Percentiles rank a stretch among this genome's conserved stretches.
phyloP scores from a whole-genome alignment of 2,113 vertebrate genomes.

The Hiodon alosoides region DNA sequence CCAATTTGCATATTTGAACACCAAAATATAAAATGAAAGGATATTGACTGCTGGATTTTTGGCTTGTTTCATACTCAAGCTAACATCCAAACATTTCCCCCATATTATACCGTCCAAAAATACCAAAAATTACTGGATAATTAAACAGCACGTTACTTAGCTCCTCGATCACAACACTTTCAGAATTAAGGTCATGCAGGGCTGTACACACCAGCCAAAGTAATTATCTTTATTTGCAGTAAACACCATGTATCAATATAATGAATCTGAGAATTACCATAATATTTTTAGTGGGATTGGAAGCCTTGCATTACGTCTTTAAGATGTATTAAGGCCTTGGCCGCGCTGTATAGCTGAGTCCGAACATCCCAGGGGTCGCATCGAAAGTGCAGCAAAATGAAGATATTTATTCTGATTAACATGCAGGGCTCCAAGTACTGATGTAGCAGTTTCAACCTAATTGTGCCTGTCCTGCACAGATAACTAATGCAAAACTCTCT shows the following conservation, averaged over 20 bases:
- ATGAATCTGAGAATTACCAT: slow-evolving; percentile 12
- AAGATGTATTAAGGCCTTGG: slow-evolving; percentile 6
- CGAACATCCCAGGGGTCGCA: neutral
- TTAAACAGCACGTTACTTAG: slow-evolving; percentile 2
- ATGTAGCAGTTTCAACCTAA: neutral
- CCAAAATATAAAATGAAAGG: neutral
- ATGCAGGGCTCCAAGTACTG: neutral
- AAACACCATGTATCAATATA: slow-evolving; percentile 16
- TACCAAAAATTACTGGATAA: slow-evolving; percentile 5
- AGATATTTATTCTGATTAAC: slow-evolving; percentile 5
- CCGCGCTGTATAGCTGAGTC: neutral
- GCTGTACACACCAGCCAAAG: neutral
- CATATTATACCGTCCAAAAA: neutral
- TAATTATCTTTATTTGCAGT: slow-evolving; percentile 18
- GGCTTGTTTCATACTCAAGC: neutral
- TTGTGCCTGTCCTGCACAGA: neutral
- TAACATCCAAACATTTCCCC: neutral
- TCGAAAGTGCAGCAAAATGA: neutral
- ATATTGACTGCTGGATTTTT: slow-evolving; percentile 3
- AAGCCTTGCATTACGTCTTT: slow-evolving; percentile 8
- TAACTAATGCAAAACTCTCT: no score
- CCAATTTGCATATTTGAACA: neutral
- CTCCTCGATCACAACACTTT: neutral
- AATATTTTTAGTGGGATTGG: neutral
- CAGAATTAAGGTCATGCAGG: neutral